Conservation (phyloP, 2,888 invertebrate species). For the Caenorhabditis macrosperma region DNA sequence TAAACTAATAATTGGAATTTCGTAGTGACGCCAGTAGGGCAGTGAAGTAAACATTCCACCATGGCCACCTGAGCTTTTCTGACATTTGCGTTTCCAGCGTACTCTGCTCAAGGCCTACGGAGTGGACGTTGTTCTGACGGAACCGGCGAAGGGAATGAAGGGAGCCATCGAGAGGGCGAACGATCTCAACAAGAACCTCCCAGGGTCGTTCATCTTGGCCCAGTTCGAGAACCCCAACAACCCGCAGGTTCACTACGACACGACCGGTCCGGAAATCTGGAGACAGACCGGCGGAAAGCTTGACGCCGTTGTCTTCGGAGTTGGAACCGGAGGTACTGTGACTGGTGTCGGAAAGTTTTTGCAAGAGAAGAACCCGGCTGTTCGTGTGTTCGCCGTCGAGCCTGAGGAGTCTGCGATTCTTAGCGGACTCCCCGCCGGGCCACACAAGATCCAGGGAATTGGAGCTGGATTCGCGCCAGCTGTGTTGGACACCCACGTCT, state of each 20-base stretch:
- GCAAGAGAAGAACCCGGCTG: slow-evolving; percentile 72
- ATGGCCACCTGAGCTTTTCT: background rate
- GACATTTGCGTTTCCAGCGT: slow-evolving; percentile 62
- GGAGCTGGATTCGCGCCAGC: slow-evolving; percentile 78
- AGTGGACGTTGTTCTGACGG: slow-evolving; percentile 78
- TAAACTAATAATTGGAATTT: too few species aligned
- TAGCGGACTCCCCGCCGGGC: slow-evolving; percentile 70
- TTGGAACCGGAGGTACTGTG: slow-evolving; percentile 78
- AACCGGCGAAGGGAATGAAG: slow-evolving; percentile 76
- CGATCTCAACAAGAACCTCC: slow-evolving; percentile 71
- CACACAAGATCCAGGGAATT: slow-evolving; percentile 79
- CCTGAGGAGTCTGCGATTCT: slow-evolving; percentile 77
- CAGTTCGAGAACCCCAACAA: slow-evolving; percentile 79
- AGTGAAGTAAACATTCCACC: too few species aligned
- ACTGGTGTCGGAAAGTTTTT: slow-evolving; percentile 77
- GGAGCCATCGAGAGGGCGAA: slow-evolving; percentile 77
- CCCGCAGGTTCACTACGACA: slow-evolving; percentile 76
- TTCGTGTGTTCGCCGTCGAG: slow-evolving; percentile 76
- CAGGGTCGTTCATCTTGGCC: slow-evolving; percentile 74
- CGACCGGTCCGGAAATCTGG: slow-evolving; percentile 80
- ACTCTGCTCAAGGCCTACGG: slow-evolving; percentile 79
- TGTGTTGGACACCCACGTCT: slow-evolving; percentile 71
- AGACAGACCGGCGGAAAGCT: slow-evolving; percentile 75
- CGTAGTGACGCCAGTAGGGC: too few species aligned
- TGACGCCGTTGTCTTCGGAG: slow-evolving; percentile 76